A percentile compares a stretch with the other conserved stretches of the same genome.
These are phyloP conservation scores for Ylistrum balloti DNA, from an alignment of 1,140 invertebrate genomes.

Conservation along the genomic window DNA sequence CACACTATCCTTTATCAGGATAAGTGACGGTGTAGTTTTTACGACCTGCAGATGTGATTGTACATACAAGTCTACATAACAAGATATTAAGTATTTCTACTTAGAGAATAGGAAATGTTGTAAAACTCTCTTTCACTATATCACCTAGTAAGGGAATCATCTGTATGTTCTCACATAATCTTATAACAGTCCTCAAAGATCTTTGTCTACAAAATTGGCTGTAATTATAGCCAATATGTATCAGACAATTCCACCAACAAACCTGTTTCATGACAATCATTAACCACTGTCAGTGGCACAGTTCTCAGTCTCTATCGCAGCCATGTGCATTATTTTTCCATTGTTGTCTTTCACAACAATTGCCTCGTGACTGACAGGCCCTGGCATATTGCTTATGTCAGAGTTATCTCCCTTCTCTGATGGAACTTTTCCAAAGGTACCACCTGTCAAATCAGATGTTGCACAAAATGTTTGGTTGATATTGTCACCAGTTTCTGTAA, in stretches of 20 bases:
- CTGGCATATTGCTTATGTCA: neutral
- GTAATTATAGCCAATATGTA: no score
- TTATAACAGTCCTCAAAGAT: no score
- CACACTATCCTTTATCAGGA: no score
- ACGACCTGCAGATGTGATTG: no score
- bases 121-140: neutral
- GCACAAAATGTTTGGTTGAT: neutral
- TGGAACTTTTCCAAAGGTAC: neutral
- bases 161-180: no score
- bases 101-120: no score
- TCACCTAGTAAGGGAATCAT: no score
- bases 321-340: neutral
- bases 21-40: no score
- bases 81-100: no score
- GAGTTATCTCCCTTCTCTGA: conserved; percentile 4
- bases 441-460: neutral
- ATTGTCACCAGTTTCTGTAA: neutral
- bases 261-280: neutral
- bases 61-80: no score
- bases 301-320: neutral
- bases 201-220: neutral
- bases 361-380: neutral
- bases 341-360: neutral
- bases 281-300: neutral
- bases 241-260: neutral